phyloP scores from a whole-genome alignment of 2,888 invertebrate species.

The Lasioglossum pauxillum region DNA sequence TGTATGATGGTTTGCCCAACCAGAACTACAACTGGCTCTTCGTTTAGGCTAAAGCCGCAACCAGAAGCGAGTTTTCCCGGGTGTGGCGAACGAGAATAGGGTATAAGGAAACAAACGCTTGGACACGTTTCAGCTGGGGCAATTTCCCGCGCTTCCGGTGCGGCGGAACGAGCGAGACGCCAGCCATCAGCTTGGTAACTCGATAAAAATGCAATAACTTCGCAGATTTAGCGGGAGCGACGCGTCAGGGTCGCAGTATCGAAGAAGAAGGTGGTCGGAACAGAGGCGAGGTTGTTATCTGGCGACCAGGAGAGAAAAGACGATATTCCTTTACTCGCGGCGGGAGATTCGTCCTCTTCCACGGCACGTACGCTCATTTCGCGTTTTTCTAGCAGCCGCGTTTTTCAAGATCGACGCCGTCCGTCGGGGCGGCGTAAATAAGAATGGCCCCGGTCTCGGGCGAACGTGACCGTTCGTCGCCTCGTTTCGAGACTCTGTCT shows the following conservation, averaged over 20 bases:
- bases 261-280: not conserved
- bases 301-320: not conserved
- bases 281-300: not conserved
- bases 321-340: conserved; percentile 14
- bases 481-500: not conserved
- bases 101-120: not conserved
- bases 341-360: conserved; percentile 25
- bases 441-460: not conserved
- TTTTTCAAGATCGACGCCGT: conserved; percentile 39
- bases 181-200: not conserved
- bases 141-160: not conserved
- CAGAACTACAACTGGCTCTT: too few species aligned
- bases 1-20: too few species aligned
- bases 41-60: not conserved
- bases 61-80: not conserved
- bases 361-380: conserved; percentile 41
- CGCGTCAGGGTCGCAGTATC: not conserved
- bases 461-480: conserved; percentile 27
- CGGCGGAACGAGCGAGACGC: not conserved
- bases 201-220: conserved; percentile 27
- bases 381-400: conserved; percentile 13
- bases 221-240: not conserved
- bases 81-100: not conserved
- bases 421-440: conserved; percentile 23
- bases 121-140: not conserved